Evolutionary conservation across 2,888 invertebrate genomes (phyloP), one percentile per base, ranked within the genome.

Genomic region (Agrochola litura): DNA sequence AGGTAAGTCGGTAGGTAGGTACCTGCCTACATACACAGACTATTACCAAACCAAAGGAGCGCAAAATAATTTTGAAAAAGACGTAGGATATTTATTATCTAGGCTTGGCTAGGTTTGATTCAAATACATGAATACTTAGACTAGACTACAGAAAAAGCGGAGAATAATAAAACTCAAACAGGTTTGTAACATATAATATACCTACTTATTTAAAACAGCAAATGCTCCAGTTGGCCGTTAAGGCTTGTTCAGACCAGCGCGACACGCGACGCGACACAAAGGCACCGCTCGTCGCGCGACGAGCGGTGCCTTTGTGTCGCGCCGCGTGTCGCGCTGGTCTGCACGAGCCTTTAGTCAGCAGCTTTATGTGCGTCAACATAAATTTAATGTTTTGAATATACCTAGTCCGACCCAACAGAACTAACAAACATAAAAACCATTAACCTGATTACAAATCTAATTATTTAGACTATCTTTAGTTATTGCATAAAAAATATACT

Each of bases 181-280:
- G 81, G 82, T 81, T 82, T 46, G 70, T 56, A 76, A 66, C 56
- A 67, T 75, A n/a, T 37, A 60, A 52, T 8, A 2, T 74, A 60
- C 12, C 4, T 52, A 61, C 19, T 14, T 70, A 56, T 61, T 49
- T 64, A 63, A 52, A 83, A 68, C 74, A 68, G 68, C 56, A 68
- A 75, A 82, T 75, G 69, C 72, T 69, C 64, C 68, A 83, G 75
- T 83, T 83, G 52, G 43, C 75, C 37, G 76, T 79, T 68, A n/a
- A n/a, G n/a, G n/a, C n/a, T n/a, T n/a, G n/a, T n/a, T n/a, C n/a
- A n/a, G n/a, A n/a, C n/a, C n/a, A n/a, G n/a, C n/a, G n/a, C n/a
- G n/a, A n/a, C n/a, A n/a, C n/a, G n/a, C n/a, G n/a, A n/a, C n/a
- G n/a, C n/a, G n/a, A n/a, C n/a, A n/a, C n/a, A n/a, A n/a, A n/a